These are phyloP conservation scores for Megalops cyprinoides DNA, from an alignment of 2,797 vertebrate genomes.

Conservation along the genomic window DNA sequence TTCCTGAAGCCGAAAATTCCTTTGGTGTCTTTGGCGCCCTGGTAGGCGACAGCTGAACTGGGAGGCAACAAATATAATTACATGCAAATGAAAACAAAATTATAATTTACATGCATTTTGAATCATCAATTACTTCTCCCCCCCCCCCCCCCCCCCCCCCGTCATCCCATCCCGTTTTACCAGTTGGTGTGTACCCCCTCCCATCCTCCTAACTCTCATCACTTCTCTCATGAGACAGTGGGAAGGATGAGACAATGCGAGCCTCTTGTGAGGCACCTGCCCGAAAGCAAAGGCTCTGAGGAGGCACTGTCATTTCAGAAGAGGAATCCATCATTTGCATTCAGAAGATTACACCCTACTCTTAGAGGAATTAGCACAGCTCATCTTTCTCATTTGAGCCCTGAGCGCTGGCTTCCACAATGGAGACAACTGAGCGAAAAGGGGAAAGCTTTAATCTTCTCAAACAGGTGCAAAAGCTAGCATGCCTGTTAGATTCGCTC, in stretches of 20 bases:
- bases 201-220: too few species aligned
- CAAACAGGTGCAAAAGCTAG: conserved; percentile 10
- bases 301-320: conserved; percentile 45
- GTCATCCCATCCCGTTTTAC: too few species aligned
- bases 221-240: not conserved
- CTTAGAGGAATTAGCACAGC: conserved; percentile 58
- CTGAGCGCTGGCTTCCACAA: conserved; percentile 65
- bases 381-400: conserved; percentile 64
- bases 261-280: conserved; percentile 38
- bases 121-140: conserved; percentile 16
- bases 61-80: conserved; percentile 14
- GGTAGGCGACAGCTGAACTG: not conserved
- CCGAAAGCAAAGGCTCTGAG: conserved; percentile 41
- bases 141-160: too few species aligned
- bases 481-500: not conserved
- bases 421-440: too few species aligned
- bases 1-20: not conserved
- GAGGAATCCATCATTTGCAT: conserved; percentile 29
- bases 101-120: conserved; percentile 16
- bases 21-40: not conserved
- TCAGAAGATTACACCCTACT: conserved; percentile 43
- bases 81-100: conserved; percentile 25
- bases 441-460: conserved; percentile 67
- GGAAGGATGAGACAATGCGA: not conserved
- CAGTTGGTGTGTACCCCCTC: not conserved